Conservation (phyloP, 2,797 vertebrate genomes). For the Aselliscus stoliczkanus region DNA sequence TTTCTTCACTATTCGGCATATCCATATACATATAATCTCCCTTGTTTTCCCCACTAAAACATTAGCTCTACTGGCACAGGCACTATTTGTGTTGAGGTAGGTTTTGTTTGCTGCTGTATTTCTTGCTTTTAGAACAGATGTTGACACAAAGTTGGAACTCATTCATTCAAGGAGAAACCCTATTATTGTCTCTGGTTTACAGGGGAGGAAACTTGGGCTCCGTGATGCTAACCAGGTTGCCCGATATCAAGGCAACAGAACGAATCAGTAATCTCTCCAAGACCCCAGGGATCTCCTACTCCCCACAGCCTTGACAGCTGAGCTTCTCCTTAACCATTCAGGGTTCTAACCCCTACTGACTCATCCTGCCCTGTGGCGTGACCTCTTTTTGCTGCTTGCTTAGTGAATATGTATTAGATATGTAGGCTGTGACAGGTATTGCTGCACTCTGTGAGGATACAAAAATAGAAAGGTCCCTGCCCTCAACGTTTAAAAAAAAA, state of each 20-base stretch:
- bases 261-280: too few species aligned
- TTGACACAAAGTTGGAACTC: background rate
- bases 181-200: too few species aligned
- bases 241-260: background rate
- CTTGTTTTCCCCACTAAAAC: background rate
- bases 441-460: background rate
- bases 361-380: rapidly evolving
- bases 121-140: background rate
- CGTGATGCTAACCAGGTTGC: too few species aligned
- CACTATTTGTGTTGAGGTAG: background rate
- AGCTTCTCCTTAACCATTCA: background rate
- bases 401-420: background rate
- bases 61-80: background rate
- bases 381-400: background rate
- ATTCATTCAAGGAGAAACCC: too few species aligned
- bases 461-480: background rate
- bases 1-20: rapidly evolving
- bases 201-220: background rate
- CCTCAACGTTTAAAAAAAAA: background rate
- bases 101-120: too few species aligned
- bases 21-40: rapidly evolving
- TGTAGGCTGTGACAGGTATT: rapidly evolving
- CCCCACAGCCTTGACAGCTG: rapidly evolving
- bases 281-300: too few species aligned
- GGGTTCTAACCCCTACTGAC: rapidly evolving